Percentiles rank a stretch among this genome's conserved stretches.
These are phyloP conservation scores for Thelaira solivaga DNA, from an alignment of 2,888 invertebrate genomes.

Conservation along the genomic window DNA sequence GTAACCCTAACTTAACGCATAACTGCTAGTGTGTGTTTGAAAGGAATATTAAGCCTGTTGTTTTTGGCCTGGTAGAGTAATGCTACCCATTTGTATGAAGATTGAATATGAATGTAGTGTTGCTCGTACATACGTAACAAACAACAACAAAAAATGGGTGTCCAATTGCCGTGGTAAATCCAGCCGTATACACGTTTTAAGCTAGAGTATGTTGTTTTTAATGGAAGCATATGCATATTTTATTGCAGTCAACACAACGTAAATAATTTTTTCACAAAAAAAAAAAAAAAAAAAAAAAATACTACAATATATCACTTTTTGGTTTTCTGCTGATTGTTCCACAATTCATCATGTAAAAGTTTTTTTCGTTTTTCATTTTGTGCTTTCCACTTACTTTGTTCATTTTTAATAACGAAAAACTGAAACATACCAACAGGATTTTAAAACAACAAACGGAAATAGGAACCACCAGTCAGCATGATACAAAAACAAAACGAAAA, in stretches of 20 bases:
- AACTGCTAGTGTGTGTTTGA: too few species aligned
- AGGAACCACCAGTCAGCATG: not conserved
- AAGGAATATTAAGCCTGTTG: too few species aligned
- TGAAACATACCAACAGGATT: conserved; percentile 13
- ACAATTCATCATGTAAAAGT: conserved; percentile 40
- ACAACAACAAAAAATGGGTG: conserved; percentile 12
- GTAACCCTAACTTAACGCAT: too few species aligned
- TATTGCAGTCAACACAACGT: conserved; percentile 66
- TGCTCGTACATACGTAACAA: too few species aligned
- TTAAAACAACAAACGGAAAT: not conserved
- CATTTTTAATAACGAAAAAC: conserved; percentile 43
- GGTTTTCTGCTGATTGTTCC: conserved; percentile 55
- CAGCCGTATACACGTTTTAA: not conserved
- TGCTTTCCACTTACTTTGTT: conserved; percentile 14
- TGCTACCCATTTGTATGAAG: too few species aligned
- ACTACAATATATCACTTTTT: conserved; percentile 64
- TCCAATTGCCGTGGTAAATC: conserved; percentile 13
- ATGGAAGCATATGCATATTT: conserved; percentile 71
- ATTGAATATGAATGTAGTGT: too few species aligned
- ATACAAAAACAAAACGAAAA: too few species aligned
- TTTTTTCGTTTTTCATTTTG: not conserved
- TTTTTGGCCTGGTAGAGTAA: too few species aligned
- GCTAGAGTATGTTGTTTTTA: conserved; percentile 61
- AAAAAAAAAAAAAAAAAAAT: too few species aligned
- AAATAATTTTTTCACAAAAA: conserved; percentile 60